A percentile compares a stretch with the other conserved stretches of the same genome.
phyloP scores from a whole-genome alignment of 2,797 vertebrate species.

The Allobates femoralis region DNA sequence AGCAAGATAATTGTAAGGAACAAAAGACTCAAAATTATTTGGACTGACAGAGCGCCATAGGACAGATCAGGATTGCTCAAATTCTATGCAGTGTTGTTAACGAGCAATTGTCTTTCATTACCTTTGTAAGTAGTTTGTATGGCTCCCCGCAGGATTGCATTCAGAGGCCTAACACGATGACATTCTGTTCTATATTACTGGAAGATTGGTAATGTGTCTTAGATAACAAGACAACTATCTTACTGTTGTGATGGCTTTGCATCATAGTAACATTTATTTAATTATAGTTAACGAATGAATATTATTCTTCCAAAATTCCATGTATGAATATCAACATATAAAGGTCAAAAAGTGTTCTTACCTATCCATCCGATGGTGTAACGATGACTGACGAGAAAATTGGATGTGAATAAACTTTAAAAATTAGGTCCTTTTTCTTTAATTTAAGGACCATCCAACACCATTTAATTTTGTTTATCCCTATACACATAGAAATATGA shows the following conservation, averaged over 20 bases:
- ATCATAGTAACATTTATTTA: neutral
- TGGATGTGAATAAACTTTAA: too few species aligned
- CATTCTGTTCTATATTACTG: neutral
- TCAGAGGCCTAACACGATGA: neutral
- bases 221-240: neutral
- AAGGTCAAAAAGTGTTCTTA: too few species aligned
- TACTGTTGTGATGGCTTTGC: neutral
- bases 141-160: neutral
- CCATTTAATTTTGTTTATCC: too few species aligned
- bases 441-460: too few species aligned
- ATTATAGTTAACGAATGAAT: neutral
- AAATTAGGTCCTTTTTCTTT: too few species aligned
- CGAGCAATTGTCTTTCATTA: slow-evolving; percentile 10
- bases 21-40: slow-evolving; percentile 4
- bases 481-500: too few species aligned
- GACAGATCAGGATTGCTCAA: slow-evolving; percentile 3
- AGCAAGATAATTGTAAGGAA: slow-evolving; percentile 3
- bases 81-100: slow-evolving; percentile 21
- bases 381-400: too few species aligned
- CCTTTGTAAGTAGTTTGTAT: slow-evolving; percentile 17
- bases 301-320: neutral
- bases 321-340: neutral
- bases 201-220: neutral
- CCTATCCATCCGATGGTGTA: too few species aligned
- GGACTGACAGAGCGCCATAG: slow-evolving; percentile 16